phyloP scores from a whole-genome alignment of 2,797 vertebrate genomes.

The Chaenodraco wilsoni region DNA sequence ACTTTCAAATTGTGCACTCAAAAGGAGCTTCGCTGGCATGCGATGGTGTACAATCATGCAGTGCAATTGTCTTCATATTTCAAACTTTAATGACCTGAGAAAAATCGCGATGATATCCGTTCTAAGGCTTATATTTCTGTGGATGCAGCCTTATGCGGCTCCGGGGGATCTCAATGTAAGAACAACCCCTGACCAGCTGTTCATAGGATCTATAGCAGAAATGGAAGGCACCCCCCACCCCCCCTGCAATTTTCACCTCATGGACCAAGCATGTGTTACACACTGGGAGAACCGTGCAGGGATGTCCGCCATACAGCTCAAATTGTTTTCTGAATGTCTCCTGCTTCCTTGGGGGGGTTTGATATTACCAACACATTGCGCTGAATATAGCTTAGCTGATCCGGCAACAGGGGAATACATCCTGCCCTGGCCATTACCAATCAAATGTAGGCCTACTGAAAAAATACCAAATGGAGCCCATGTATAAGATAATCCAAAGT shows the following conservation, averaged over 20 bases:
- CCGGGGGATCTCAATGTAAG: conserved; percentile 68
- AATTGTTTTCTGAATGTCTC: conserved; percentile 60
- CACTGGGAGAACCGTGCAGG: conserved; percentile 50
- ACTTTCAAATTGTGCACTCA: not conserved
- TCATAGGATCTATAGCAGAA: conserved; percentile 68
- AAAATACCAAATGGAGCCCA: not conserved
- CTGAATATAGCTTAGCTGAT: conserved; percentile 10
- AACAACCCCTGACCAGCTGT: conserved; percentile 77
- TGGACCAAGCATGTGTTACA: conserved; percentile 59
- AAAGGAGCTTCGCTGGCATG: conserved; percentile 7
- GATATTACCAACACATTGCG: conserved; percentile 44
- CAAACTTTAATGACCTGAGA: conserved; percentile 67
- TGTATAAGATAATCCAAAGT: not conserved
- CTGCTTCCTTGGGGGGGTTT: conserved; percentile 45
- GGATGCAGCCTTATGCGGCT: conserved; percentile 70
- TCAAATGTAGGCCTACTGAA: not conserved
- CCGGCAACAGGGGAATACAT: not conserved
- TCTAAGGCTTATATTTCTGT: conserved; percentile 70
- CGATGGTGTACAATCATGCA: conserved; percentile 24
- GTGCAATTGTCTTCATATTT: conserved; percentile 56
- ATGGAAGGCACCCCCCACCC: conserved; percentile 67
- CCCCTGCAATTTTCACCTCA: conserved; percentile 66
- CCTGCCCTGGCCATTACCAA: not conserved
- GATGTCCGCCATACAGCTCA: conserved; percentile 65
- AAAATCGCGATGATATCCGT: conserved; percentile 55